Percentiles rank a stretch among this genome's conserved stretches.
phyloP scores from a whole-genome alignment of 2,113 vertebrate species.

The Mesembrinibis cayennensis region DNA sequence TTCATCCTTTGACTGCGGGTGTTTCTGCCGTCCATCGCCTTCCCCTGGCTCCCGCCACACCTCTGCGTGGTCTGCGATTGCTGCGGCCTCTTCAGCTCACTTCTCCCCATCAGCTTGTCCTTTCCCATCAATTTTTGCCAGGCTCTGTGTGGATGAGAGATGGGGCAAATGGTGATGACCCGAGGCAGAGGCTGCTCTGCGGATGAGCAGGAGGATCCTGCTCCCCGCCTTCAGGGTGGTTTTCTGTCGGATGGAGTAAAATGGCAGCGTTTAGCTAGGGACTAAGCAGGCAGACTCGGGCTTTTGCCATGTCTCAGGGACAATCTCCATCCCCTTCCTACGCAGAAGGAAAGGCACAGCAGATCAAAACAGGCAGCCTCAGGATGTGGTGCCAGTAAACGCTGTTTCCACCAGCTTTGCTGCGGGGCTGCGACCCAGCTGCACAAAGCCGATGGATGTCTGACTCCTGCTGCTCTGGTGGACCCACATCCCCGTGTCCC shows the following conservation, averaged over 20 bases:
- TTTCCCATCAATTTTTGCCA: background rate
- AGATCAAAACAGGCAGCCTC: background rate
- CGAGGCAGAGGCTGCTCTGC: background rate
- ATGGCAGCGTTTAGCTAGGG: fast-evolving
- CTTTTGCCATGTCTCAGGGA: fast-evolving
- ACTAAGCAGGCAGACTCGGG: background rate
- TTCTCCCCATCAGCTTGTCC: background rate
- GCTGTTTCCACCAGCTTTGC: background rate
- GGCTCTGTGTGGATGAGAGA: background rate
- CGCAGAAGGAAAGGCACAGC: background rate
- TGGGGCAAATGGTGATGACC: fast-evolving
- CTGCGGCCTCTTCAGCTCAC: background rate
- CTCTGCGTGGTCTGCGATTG: background rate
- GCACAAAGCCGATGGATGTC: fast-evolving
- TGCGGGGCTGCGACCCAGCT: background rate
- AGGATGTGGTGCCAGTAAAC: background rate
- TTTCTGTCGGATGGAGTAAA: background rate
- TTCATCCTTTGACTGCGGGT: background rate
- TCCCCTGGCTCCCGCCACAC: background rate
- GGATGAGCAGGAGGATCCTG: background rate
- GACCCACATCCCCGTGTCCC: fast-evolving
- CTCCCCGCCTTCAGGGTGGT: fast-evolving
- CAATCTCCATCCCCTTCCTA: background rate
- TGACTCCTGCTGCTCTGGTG: background rate
- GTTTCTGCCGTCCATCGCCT: fast-evolving